Evolutionary conservation across 2,113 vertebrate species (phyloP), one percentile per base, ranked within the genome.

Genomic region (Perccottus glenii): DNA sequence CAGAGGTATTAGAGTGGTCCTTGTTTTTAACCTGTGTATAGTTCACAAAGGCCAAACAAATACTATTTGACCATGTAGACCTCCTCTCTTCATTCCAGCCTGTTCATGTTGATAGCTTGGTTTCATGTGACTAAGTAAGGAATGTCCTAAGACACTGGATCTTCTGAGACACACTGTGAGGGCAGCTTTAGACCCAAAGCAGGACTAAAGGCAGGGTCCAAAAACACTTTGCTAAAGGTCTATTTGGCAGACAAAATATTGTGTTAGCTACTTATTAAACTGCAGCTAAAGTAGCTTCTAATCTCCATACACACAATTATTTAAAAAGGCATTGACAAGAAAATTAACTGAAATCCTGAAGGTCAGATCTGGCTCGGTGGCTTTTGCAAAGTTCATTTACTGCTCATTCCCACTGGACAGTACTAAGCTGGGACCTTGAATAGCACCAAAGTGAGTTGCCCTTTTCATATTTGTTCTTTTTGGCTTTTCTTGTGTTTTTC

Each of bases 91-190:
- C 63, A 49, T 52, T 53, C 47, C 42, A 14, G 36, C 46, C 35
- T 52, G 53, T 19, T 27, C 60, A 42, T 4, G 64, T 59, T 43
- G 0, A 56, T 14, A 46, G 52, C 49, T 35, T 66, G 33, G 60
- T 43, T 74, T 73, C 63, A 35, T 56, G 48, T 59, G 33, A 59
- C 61, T 56, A 45, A 43, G 49, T 50, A 51, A 82, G 76, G 70
- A 83, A 87, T 78, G 47, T 73, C 48, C 59, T 64, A 62, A 27
- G 50, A 80, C 78, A 78, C 66, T 38, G 16, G 70, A 77, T 64
- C 67, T 60, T 47, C 50, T 60, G 38, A 59, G 27, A 53, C 33
- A 5, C 35, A 43, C 52, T 61, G 64, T 64, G 32, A 52, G 58
- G 65, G 47, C 42, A 77, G 19, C 42, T 60, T 74, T 52, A 73